Evolutionary conservation across 2,797 vertebrate genomes (phyloP), one percentile per base, ranked within the genome.

Genomic region (Phrynocephalus guinanensis): DNA sequence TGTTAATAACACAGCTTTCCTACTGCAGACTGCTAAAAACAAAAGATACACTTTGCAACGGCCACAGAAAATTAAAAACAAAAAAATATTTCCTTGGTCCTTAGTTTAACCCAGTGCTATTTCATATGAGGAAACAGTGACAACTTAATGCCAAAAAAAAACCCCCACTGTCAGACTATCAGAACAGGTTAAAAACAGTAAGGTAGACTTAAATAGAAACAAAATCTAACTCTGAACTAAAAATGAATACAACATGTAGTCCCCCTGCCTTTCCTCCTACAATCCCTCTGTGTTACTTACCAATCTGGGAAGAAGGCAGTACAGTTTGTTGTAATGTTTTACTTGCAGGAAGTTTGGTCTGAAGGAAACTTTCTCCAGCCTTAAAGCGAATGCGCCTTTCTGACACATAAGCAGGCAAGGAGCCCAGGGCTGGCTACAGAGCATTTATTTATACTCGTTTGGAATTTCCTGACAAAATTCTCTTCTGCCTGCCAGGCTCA

Each of bases 381-480:
- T 93, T 94, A 95, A 93, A 95, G 91, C 92, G 92, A 93, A 90
- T 91, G 91, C 66, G 83, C 75, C 85, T 89, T 92, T 91, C 92
- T 92, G 95, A 96, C 95, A 94, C 93, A 94, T 90, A 90, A 93
- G 93, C 95, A 96, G 96, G 96, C 96, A 93, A 80, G 50, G 83
- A 91, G 96, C 96, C 96, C 96, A 89, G 93, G 93, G 92, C 92
- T 93, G 93, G 94, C 91, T 95, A 93, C 89, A 80, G 91, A 94
- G 91, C 89, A 96, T 94, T 96, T 97, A 97, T 96, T 97, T 96
- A 95, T 96, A 96, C 92, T 92, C 96, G 94, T 93, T 95, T 96
- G 97, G 96, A 97, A 97, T 97, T 97, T 97, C 96, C 97, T 96
- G 96, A 95, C 93, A 90, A 94, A 89, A 94, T 81, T 91, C 79